These are phyloP conservation scores for Chrysemys picta DNA, from an alignment of 2,113 vertebrate genomes.

Conservation along the genomic window DNA sequence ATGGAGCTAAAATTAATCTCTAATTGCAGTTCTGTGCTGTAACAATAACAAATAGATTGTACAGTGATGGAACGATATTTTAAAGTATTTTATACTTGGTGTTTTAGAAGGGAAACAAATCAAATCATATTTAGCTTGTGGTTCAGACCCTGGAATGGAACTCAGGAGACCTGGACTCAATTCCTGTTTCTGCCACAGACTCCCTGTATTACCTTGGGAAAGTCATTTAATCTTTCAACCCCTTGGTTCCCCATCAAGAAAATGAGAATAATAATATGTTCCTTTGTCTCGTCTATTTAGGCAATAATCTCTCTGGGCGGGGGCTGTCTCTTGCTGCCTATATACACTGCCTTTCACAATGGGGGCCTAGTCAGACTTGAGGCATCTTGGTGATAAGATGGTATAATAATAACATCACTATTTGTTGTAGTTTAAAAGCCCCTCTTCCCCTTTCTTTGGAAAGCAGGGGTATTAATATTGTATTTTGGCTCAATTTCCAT, in stretches of 20 bases:
- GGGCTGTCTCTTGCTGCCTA: background rate
- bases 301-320: background rate
- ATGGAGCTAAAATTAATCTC: background rate
- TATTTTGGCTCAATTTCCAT: background rate
- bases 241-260: background rate
- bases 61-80: background rate
- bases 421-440: background rate
- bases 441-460: background rate
- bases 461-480: background rate
- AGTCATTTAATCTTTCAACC: background rate
- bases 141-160: background rate
- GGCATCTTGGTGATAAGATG: background rate
- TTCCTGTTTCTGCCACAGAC: background rate
- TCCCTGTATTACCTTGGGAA: background rate
- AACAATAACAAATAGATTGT: background rate
- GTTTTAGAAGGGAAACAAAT: background rate
- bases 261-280: background rate
- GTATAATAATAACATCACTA: background rate
- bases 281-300: background rate
- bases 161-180: background rate
- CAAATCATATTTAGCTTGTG: background rate
- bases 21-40: conserved; percentile 42
- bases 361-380: background rate
- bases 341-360: fast-evolving
- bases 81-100: background rate